These are phyloP conservation scores for Machaerirhynchus nigripectus DNA, from an alignment of 2,113 vertebrate species.

Conservation along the genomic window DNA sequence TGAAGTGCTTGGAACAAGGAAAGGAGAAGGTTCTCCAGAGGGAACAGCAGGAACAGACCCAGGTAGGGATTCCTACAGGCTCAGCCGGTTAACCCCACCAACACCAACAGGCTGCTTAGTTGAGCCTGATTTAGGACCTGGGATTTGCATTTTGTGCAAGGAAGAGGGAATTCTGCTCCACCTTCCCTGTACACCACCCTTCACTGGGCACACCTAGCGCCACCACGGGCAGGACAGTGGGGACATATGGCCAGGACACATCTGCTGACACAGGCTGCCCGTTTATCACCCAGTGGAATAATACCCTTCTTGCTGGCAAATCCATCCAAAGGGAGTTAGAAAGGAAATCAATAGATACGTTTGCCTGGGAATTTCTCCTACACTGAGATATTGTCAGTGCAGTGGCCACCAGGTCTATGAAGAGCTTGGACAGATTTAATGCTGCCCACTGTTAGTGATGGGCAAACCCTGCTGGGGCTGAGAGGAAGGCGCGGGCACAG, in stretches of 20 bases:
- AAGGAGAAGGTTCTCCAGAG: background rate
- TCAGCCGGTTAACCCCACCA: background rate
- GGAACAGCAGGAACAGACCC: background rate
- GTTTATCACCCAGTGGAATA: background rate
- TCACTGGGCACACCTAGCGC: background rate
- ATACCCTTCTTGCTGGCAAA: background rate
- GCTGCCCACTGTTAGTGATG: background rate
- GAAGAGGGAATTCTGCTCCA: background rate
- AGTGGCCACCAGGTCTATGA: background rate
- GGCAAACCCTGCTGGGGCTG: background rate
- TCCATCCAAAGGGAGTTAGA: background rate
- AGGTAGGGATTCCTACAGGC: background rate
- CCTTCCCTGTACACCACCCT: background rate
- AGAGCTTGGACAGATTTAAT: background rate
- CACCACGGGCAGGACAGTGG: fast-evolving
- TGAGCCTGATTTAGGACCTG: background rate
- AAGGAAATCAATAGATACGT: slow-evolving; percentile 20
- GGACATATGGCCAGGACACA: background rate
- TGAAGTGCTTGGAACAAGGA: background rate
- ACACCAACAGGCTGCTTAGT: background rate
- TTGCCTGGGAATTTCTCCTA: slow-evolving; percentile 30
- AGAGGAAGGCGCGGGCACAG: fast-evolving
- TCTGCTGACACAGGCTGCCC: background rate
- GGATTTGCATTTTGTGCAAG: background rate
- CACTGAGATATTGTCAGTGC: background rate